These are phyloP conservation scores for Momotus momota DNA, from an alignment of 2,797 vertebrate genomes.

Conservation along the genomic window DNA sequence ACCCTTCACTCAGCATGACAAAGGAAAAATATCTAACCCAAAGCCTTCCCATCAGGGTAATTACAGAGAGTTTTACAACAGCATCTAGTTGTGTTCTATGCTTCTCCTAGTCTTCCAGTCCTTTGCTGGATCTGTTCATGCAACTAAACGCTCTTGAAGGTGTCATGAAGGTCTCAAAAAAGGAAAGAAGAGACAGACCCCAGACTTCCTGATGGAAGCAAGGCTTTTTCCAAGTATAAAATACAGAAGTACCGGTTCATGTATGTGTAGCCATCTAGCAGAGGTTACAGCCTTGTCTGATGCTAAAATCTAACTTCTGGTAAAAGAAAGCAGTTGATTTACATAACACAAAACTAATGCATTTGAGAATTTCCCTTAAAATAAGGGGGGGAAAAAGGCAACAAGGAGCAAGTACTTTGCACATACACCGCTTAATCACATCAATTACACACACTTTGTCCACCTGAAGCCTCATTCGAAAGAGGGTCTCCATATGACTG, in stretches of 20 bases:
- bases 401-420: not conserved
- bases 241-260: not conserved
- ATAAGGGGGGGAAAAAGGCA: not conserved
- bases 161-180: not conserved
- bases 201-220: not conserved
- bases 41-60: not conserved
- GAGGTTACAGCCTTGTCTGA: not conserved
- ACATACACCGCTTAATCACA: not conserved
- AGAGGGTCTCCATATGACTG: not conserved
- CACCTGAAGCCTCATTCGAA: not conserved
- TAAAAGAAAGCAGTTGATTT: not conserved
- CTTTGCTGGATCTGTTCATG: not conserved
- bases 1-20: not conserved
- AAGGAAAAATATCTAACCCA: not conserved
- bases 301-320: not conserved
- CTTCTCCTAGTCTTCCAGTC: not conserved
- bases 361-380: not conserved
- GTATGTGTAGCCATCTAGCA: not conserved
- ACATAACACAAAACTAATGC: accelerated
- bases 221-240: not conserved
- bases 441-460: not conserved
- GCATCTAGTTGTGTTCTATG: not conserved
- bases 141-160: not conserved
- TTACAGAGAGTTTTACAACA: not conserved
- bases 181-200: not conserved